phyloP scores from a whole-genome alignment of 1,140 invertebrate species.

The Dendroctonus valens region DNA sequence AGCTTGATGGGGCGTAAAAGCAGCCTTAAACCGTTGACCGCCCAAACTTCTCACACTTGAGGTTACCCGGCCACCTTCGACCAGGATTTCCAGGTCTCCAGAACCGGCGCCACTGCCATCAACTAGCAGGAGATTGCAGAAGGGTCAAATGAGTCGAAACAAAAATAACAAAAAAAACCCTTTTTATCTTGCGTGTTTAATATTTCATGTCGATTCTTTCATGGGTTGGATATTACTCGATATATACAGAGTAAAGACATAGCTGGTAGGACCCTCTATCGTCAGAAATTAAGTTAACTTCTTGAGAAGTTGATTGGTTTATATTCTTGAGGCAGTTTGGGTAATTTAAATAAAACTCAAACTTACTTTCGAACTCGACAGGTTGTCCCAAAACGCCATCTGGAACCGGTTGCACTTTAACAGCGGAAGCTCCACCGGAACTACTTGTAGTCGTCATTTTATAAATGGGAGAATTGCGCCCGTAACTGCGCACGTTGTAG shows the following conservation, averaged over 20 bases:
- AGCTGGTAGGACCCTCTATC: too few species aligned
- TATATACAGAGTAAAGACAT: too few species aligned
- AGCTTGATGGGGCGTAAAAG: conserved; percentile 86
- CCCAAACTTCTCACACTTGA: conserved; percentile 92
- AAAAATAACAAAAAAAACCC: too few species aligned
- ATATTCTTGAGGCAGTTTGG: too few species aligned
- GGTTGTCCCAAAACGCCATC: conserved; percentile 84
- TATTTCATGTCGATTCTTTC: too few species aligned
- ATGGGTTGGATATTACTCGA: too few species aligned
- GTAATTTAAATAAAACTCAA: not conserved
- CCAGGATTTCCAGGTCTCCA: conserved; percentile 94
- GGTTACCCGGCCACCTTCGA: conserved; percentile 92
- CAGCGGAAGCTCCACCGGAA: conserved; percentile 65
- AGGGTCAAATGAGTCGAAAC: too few species aligned
- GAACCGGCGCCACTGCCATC: conserved; percentile 93
- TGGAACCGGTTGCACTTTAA: conserved; percentile 81
- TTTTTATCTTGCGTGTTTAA: too few species aligned
- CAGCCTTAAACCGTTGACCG: conserved; percentile 83
- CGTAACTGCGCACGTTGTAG: conserved; percentile 38
- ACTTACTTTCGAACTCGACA: conserved; percentile 94
- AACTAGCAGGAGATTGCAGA: conserved; percentile 58
- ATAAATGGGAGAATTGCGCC: conserved; percentile 31
- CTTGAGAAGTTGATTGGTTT: too few species aligned
- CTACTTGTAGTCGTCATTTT: conserved; percentile 11
- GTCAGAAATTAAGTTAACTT: too few species aligned